A percentile compares a stretch with the other conserved stretches of the same genome.
phyloP scores from a whole-genome alignment of 2,797 vertebrate genomes.

The Sternotherus odoratus region DNA sequence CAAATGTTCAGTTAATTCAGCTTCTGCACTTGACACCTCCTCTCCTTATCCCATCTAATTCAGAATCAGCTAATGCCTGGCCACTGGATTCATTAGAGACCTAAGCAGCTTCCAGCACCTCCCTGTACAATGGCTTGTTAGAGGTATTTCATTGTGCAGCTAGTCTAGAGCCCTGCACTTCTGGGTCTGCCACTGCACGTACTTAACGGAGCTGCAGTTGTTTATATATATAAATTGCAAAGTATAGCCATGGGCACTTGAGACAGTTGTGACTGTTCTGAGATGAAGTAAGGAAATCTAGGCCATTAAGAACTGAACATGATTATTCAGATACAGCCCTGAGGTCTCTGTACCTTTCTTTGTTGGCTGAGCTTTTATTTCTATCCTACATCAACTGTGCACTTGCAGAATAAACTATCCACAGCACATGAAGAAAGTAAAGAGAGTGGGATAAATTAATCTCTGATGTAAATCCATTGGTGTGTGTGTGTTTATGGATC shows the following conservation, averaged over 20 bases:
- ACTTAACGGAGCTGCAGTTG: neutral
- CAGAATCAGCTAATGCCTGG: neutral
- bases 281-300: neutral
- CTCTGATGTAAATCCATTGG: neutral
- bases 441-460: conserved; percentile 5
- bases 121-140: neutral
- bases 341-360: conserved; percentile 3
- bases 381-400: conserved; percentile 7
- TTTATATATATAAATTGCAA: neutral
- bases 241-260: neutral
- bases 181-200: neutral
- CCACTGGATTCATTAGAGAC: neutral
- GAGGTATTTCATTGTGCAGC: neutral
- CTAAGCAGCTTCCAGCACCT: neutral
- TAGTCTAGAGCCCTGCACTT: neutral
- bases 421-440: neutral
- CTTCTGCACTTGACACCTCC: neutral
- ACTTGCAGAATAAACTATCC: neutral
- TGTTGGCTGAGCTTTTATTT: conserved; percentile 43
- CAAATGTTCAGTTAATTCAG: neutral
- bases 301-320: neutral
- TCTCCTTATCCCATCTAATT: conserved; percentile 19
- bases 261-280: neutral
- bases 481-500: conserved; percentile 1
- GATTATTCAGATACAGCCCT: conserved; percentile 18